Conservation (phyloP, 2,797 vertebrate genomes). For the Thripadectes ignobilis region DNA sequence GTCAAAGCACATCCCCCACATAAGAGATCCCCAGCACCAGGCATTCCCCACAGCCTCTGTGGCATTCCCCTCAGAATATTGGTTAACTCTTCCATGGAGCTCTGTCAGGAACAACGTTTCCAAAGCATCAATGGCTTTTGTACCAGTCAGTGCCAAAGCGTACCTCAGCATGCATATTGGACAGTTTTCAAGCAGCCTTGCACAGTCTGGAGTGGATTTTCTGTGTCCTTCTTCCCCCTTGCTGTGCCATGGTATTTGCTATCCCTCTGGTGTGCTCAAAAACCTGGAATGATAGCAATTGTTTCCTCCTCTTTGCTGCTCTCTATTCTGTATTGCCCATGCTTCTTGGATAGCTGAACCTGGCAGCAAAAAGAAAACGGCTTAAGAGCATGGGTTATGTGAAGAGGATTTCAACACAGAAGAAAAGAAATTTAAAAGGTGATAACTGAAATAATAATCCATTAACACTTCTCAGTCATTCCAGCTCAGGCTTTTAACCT, state of each 20-base stretch:
- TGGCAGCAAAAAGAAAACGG: neutral
- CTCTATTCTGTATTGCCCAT: neutral
- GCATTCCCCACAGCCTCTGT: neutral
- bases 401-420: neutral
- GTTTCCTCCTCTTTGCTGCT: neutral
- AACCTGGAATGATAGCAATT: neutral
- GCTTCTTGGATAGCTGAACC: neutral
- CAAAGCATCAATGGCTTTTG: neutral
- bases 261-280: neutral
- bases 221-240: neutral
- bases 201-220: neutral
- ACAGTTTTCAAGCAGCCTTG: neutral
- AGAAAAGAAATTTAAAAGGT: neutral
- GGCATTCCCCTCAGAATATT: too few species aligned
- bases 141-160: fast-evolving
- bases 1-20: neutral
- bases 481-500: neutral
- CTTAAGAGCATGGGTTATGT: neutral
- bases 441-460: neutral
- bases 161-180: neutral
- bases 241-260: neutral
- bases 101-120: neutral
- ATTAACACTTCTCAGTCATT: neutral
- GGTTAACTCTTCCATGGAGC: too few species aligned
- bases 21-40: neutral